Percentiles rank a stretch among this genome's conserved stretches.
Conservation (phyloP, 2,797 vertebrate genomes). For the Xiphophorus birchmanni region DNA sequence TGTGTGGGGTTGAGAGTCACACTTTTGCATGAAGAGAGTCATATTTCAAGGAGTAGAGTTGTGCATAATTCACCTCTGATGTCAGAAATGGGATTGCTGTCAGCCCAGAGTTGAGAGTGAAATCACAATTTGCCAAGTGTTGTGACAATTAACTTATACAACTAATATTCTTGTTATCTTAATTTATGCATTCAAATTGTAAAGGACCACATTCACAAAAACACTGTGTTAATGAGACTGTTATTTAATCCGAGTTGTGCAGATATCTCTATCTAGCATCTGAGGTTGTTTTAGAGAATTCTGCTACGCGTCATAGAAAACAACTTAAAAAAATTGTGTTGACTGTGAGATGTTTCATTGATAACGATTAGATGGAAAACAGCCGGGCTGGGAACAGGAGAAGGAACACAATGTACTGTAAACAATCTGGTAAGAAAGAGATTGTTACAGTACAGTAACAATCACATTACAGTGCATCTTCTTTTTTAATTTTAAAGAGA, state of each 20-base stretch:
- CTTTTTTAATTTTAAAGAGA: neutral
- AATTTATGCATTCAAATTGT: neutral
- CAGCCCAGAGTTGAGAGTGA: neutral
- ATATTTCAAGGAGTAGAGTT: neutral
- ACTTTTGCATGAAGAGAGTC: neutral
- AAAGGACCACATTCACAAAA: neutral
- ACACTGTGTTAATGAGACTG: neutral
- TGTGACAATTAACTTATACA: neutral
- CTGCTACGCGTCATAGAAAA: neutral
- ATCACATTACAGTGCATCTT: too few species aligned
- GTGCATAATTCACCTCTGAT: neutral
- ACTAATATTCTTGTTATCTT: neutral
- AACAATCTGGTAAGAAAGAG: neutral
- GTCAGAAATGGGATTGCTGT: neutral
- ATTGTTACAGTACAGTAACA: too few species aligned
- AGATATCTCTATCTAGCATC: neutral
- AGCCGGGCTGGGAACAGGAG: neutral
- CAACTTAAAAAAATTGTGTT: neutral
- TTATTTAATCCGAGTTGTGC: neutral
- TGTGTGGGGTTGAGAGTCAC: neutral
- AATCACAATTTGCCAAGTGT: neutral
- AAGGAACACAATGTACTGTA: neutral
- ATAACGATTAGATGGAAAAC: neutral
- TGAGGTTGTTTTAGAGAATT: neutral
- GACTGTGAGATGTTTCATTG: neutral